Evolutionary conservation across 64 coral and sea anemone genomes (phyloP).

Genomic region (Porites lutea): DNA sequence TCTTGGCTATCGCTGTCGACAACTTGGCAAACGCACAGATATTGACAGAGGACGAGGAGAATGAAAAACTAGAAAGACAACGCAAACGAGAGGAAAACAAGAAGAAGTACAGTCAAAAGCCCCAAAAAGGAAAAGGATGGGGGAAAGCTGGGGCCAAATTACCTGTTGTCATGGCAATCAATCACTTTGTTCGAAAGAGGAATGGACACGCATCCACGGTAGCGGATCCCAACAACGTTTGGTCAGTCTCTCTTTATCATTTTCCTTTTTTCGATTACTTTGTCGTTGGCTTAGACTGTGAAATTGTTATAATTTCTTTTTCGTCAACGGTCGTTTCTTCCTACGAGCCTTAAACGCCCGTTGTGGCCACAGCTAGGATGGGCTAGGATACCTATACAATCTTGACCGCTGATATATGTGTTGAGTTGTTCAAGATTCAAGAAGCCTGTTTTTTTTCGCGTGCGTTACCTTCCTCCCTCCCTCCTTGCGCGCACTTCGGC

Average conservation of each 20-base stretch:
- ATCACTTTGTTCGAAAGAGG: slow-evolving; percentile 33
- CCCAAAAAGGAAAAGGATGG: slow-evolving; percentile 59
- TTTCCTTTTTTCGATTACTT: neutral
- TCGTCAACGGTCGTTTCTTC: too few relatives aligned
- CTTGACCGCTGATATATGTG: too few relatives aligned
- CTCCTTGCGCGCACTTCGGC: too few relatives aligned
- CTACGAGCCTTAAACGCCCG: too few relatives aligned
- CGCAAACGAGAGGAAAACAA: slow-evolving; percentile 57
- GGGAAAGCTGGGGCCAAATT: slow-evolving; percentile 54
- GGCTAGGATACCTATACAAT: too few relatives aligned
- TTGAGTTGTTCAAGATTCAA: too few relatives aligned
- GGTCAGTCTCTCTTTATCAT: neutral
- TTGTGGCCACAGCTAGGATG: too few relatives aligned
- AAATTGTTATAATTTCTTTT: neutral
- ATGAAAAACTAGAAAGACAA: slow-evolving; percentile 76
- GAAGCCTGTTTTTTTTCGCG: too few relatives aligned
- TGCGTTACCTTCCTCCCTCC: too few relatives aligned
- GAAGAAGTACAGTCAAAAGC: slow-evolving; percentile 56
- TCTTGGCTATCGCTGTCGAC: slow-evolving; percentile 97
- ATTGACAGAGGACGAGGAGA: slow-evolving; percentile 93
- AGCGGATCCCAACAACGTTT: neutral
- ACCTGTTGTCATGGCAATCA: slow-evolving; percentile 57
- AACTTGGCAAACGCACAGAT: slow-evolving; percentile 98
- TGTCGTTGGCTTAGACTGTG: neutral
- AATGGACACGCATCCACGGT: slow-evolving; percentile 10